These are phyloP conservation scores for Betta splendens DNA, from an alignment of 2,797 vertebrate species.

Conservation along the genomic window DNA sequence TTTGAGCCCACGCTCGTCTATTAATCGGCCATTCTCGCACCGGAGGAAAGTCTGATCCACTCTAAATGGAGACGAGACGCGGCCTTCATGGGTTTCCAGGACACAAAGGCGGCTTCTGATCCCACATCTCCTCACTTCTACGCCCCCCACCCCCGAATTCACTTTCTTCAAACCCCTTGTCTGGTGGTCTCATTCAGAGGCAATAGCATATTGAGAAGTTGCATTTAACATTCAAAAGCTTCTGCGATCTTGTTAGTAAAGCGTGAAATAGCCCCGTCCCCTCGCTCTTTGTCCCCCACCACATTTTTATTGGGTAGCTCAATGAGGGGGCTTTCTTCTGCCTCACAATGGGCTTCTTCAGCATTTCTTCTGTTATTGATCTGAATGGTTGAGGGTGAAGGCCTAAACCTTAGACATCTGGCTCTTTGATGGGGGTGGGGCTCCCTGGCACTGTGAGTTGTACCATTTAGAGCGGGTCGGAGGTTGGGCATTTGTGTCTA, in stretches of 20 bases:
- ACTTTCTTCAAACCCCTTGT: constrained; percentile 61
- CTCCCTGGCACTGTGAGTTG: constrained; percentile 50
- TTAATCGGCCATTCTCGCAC: constrained; percentile 79
- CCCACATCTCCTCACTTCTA: constrained; percentile 55
- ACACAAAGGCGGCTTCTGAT: constrained; percentile 81
- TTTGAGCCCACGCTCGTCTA: constrained; percentile 74
- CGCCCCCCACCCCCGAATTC: constrained; percentile 39
- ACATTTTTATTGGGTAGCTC: constrained; percentile 59
- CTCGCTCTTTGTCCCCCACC: constrained; percentile 44
- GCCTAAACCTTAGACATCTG: constrained; percentile 84
- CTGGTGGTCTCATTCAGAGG: constrained; percentile 84
- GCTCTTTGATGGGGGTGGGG: constrained; percentile 70
- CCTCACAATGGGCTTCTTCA: constrained; percentile 82
- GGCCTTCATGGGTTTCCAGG: constrained; percentile 62
- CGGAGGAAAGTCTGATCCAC: constrained; percentile 81
- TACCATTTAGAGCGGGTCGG: constrained; percentile 53
- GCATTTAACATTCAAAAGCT: constrained; percentile 83
- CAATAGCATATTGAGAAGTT: constrained; percentile 78
- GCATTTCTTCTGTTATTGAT: constrained; percentile 83
- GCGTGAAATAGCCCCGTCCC: constrained; percentile 83
- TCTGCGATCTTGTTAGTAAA: constrained; percentile 83
- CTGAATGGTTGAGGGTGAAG: constrained; percentile 75
- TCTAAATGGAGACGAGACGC: constrained; percentile 79
- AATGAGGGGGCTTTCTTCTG: constrained; percentile 80
- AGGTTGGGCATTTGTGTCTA: constrained; percentile 27